phyloP scores from a whole-genome alignment of 2,888 invertebrate species.

The Heteromurus nitidus region DNA sequence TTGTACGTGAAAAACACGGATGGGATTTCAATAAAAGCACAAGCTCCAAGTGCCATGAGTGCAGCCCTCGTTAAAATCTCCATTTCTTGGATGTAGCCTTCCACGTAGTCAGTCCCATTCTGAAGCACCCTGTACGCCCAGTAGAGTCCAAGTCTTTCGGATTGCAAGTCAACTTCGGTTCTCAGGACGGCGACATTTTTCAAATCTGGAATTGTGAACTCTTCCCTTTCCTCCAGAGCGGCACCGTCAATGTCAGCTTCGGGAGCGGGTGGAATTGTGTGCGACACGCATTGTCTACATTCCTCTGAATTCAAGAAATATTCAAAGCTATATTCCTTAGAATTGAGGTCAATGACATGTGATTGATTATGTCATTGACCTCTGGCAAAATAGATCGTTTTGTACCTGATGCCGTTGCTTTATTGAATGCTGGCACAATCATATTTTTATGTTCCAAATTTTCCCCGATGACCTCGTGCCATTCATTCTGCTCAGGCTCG shows the following conservation, averaged over 20 bases:
- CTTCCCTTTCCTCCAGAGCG: slow-evolving; percentile 47
- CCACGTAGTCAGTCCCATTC: slow-evolving; percentile 50
- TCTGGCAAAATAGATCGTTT: background rate
- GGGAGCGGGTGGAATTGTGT: slow-evolving; percentile 52
- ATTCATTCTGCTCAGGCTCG: slow-evolving; percentile 34
- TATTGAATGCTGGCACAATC: slow-evolving; percentile 52
- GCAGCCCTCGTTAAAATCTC: slow-evolving; percentile 65
- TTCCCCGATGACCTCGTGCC: slow-evolving; percentile 60
- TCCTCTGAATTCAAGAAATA: slow-evolving; percentile 32
- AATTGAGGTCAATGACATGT: no score
- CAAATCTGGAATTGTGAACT: slow-evolving; percentile 59
- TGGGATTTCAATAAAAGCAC: slow-evolving; percentile 62
- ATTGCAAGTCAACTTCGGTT: slow-evolving; percentile 67
- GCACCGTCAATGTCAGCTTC: slow-evolving; percentile 47
- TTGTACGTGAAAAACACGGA: slow-evolving; percentile 70
- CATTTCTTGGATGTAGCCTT: slow-evolving; percentile 63
- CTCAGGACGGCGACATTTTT: slow-evolving; percentile 63
- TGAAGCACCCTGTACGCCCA: slow-evolving; percentile 64
- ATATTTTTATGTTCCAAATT: slow-evolving; percentile 62
- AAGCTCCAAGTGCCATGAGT: slow-evolving; percentile 66
- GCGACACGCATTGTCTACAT: slow-evolving; percentile 55
- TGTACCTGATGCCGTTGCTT: slow-evolving; percentile 50
- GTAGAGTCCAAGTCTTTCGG: slow-evolving; percentile 64
- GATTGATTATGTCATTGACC: background rate
- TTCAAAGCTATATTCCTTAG: background rate